A percentile compares a stretch with the other conserved stretches of the same genome.
phyloP scores from a whole-genome alignment of 2,797 vertebrate species.

The Neopelma chrysocephalum region DNA sequence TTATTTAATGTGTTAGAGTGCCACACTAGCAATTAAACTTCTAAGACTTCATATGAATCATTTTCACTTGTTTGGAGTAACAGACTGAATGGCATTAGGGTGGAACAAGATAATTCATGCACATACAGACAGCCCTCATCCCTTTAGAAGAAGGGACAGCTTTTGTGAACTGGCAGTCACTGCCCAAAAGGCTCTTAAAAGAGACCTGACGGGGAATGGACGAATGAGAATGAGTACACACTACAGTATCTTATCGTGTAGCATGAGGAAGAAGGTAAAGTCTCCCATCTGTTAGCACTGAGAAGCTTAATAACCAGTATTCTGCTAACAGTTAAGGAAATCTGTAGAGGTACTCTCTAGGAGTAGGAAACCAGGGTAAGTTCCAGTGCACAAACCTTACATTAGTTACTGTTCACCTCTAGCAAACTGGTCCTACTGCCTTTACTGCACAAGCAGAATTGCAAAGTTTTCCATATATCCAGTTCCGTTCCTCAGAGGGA shows the following conservation, averaged over 20 bases:
- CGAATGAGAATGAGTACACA: not conserved
- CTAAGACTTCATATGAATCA: not conserved
- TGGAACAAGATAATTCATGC: not conserved
- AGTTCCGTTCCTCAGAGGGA: not conserved
- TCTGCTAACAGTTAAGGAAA: not conserved
- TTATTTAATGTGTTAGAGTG: not conserved
- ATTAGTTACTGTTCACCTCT: fast-evolving
- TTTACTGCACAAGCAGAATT: not conserved
- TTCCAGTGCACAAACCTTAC: not conserved
- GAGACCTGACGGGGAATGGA: not conserved
- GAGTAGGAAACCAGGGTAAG: not conserved
- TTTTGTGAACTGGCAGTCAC: not conserved
- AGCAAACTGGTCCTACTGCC: not conserved
- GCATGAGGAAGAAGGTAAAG: not conserved
- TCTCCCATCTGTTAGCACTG: not conserved
- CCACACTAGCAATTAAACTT: not conserved
- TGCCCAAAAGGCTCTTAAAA: not conserved
- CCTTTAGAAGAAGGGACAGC: not conserved
- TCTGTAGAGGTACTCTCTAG: not conserved
- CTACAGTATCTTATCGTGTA: not conserved
- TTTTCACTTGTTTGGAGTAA: not conserved
- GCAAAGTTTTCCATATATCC: not conserved
- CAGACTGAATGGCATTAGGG: fast-evolving
- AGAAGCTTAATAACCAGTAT: not conserved
- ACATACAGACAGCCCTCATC: not conserved